These are phyloP conservation scores for Epizoanthus rinbou DNA, from an alignment of 92 coral and sea anemone genomes.

Conservation along the genomic window DNA sequence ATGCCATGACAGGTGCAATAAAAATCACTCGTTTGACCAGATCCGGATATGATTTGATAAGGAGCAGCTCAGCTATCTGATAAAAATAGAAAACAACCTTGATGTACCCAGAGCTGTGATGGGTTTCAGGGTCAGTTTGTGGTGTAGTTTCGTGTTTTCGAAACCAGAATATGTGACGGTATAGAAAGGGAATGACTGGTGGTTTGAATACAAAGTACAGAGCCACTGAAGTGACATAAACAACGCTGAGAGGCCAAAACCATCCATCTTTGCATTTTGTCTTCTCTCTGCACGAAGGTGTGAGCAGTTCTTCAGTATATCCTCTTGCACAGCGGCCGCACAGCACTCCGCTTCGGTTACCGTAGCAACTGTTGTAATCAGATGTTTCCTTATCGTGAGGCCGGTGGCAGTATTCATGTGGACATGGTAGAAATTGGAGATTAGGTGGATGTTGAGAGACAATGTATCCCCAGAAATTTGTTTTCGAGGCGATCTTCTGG, in stretches of 20 bases:
- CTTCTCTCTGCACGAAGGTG: conserved; percentile 36
- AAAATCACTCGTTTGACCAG: neutral
- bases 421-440: conserved; percentile 42
- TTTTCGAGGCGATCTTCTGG: conserved; percentile 31
- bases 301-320: conserved; percentile 41
- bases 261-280: conserved; percentile 35
- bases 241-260: conserved; percentile 42
- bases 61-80: conserved; percentile 40
- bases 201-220: conserved; percentile 25
- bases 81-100: conserved; percentile 52
- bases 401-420: conserved; percentile 47
- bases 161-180: conserved; percentile 23
- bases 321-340: conserved; percentile 57
- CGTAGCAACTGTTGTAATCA: conserved; percentile 46
- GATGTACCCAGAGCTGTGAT: conserved; percentile 31
- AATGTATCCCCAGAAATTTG: conserved; percentile 48
- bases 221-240: conserved; percentile 6
- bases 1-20: conserved; percentile 28
- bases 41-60: conserved; percentile 14
- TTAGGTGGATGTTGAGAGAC: neutral
- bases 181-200: conserved; percentile 9
- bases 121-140: neutral
- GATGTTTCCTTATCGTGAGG: neutral
- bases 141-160: neutral
- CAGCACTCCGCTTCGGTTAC: conserved; percentile 46